Evolutionary conservation across 2,797 vertebrate genomes (phyloP).

Genomic region (Rhinogobio ventralis): DNA sequence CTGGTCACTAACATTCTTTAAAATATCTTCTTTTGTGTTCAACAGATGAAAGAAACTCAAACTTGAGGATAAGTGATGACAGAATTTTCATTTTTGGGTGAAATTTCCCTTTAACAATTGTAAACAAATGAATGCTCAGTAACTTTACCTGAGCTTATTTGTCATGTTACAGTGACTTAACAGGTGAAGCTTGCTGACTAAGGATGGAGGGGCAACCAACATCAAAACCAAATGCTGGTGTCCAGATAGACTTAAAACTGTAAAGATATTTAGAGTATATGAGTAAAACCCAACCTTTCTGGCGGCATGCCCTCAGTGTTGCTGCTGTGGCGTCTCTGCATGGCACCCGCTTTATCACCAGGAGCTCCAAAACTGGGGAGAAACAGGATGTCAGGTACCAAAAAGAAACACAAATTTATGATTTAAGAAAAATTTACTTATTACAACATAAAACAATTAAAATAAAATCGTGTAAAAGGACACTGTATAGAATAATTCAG

Average conservation of each 20-base stretch:
- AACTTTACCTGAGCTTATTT: not conserved
- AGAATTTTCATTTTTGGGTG: too few species aligned
- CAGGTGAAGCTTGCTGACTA: not conserved
- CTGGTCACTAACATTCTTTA: too few species aligned
- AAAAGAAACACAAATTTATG: not conserved
- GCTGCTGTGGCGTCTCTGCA: conserved; percentile 99
- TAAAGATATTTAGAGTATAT: not conserved
- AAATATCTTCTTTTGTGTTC: too few species aligned
- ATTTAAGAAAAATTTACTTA: not conserved
- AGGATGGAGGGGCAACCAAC: not conserved
- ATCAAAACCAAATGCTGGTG: not conserved
- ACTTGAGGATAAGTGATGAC: too few species aligned
- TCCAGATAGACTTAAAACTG: not conserved
- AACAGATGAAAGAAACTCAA: too few species aligned
- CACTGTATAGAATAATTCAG: not conserved
- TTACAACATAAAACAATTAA: not conserved
- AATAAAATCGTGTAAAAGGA: not conserved
- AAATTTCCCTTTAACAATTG: too few species aligned
- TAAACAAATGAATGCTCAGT: not conserved
- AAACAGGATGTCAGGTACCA: not conserved
- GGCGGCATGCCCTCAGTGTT: conserved; percentile 93
- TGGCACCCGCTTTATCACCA: conserved; percentile 89
- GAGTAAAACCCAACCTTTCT: conserved; percentile 83
- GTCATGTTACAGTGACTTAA: not conserved
- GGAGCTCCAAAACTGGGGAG: conserved; percentile 68